phyloP scores from a whole-genome alignment of 2,888 invertebrate genomes.

The Imbricaverruca yamaguchii region DNA sequence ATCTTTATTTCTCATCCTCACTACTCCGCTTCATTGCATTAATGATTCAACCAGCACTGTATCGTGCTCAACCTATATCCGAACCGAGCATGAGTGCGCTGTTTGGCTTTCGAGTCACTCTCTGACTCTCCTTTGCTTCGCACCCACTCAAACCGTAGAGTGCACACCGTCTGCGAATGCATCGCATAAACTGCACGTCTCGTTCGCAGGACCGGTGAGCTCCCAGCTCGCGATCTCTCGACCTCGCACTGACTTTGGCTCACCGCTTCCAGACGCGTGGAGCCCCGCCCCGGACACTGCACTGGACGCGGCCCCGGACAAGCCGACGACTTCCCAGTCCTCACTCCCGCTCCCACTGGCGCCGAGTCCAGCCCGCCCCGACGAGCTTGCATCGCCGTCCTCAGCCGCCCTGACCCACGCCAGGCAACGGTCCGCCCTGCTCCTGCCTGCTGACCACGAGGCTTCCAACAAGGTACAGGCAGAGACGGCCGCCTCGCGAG shows the following conservation, averaged over 20 bases:
- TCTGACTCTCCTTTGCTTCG: background rate
- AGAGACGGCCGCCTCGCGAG: background rate
- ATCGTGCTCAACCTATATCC: too few species aligned
- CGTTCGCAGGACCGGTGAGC: background rate
- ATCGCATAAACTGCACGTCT: slow-evolving; percentile 15
- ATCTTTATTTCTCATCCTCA: too few species aligned
- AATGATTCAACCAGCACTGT: too few species aligned
- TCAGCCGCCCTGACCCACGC: background rate
- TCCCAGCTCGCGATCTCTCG: background rate
- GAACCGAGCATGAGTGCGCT: background rate
- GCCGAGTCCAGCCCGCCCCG: background rate
- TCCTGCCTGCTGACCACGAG: background rate
- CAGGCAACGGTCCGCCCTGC: background rate
- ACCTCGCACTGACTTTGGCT: slow-evolving; percentile 1
- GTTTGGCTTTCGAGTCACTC: background rate
- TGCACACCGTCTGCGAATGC: background rate
- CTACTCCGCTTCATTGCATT: too few species aligned
- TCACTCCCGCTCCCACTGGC: background rate
- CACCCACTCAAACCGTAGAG: background rate
- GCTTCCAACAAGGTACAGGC: background rate
- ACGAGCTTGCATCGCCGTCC: background rate
- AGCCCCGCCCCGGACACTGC: background rate
- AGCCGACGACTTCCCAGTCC: background rate
- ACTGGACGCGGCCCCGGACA: background rate
- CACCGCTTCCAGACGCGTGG: background rate